Base-by-base conservation (phyloP, 2,888 invertebrate genomes). In the Phengaris arion region DNA sequence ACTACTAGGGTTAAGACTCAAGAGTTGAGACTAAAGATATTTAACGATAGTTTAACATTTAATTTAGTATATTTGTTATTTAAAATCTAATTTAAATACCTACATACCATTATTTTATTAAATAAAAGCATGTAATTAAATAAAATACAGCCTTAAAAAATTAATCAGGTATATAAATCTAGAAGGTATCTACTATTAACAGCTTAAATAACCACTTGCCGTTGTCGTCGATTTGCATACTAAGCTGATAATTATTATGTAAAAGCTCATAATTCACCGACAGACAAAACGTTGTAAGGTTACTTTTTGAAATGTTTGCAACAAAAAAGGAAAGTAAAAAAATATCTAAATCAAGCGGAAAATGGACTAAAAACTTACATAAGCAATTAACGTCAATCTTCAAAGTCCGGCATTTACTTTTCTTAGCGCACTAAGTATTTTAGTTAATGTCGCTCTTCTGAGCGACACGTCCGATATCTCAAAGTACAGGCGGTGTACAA, bases 401-500 rank as follows among this genome's bases (percentile, higher is more conserved):
- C 52, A 54, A 35, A 52, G 54, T 13, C 35, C 72, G 51, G 52
- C 52, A 72, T 70, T 45, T 64, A 51, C 10, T 70, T 51, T 22
- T 70, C 13, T 52, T 54, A 72, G 52, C 52, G 35, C 52, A 35
- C 52, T 72, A 22, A 35, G 35, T 35, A 35, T n/a, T 51, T 15
- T 51, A 48, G 13, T 52, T 72, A 72, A 70, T 86, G 85, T 86
- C 84, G 80, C 80, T 79, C 88, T 87, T 79, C 88, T 86, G 87
- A 89, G 79, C 78, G 83, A 82, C 84, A 86, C 88, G 89, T 85
- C 85, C 85, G 86, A 81, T 85, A 80, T 82, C 85, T 85, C 83
- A 82, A 64, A 83, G 82, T 85, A 85, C 85, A 85, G 85, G 83
- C 85, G 89, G 89, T 92, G 87, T 91, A 84, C 86, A 85, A 85